phyloP scores from a whole-genome alignment of 2,797 vertebrate species.

The Takifugu rubripes region DNA sequence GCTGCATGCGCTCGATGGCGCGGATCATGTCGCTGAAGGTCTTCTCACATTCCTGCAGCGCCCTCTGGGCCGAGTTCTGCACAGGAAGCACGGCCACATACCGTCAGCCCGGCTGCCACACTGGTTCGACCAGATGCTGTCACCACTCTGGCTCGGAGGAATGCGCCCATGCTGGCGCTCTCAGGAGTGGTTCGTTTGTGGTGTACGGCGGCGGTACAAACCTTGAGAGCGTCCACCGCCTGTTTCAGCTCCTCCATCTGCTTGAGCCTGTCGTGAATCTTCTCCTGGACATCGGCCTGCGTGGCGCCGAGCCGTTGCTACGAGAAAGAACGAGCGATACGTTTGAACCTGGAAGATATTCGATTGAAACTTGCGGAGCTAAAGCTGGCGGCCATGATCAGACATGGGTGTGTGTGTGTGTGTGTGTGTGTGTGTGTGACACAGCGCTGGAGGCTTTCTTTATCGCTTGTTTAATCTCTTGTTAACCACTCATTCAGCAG shows the following conservation, averaged over 20 bases:
- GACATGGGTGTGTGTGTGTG: slow-evolving; percentile 30
- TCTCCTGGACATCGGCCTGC: slow-evolving; percentile 82
- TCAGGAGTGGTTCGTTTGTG: slow-evolving; percentile 32
- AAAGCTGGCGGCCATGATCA: neutral
- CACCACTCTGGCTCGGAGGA: slow-evolving; percentile 33
- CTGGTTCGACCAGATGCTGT: slow-evolving; percentile 34
- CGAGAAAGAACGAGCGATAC: neutral
- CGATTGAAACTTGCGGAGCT: neutral
- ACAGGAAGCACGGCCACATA: slow-evolving; percentile 9
- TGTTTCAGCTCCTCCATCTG: slow-evolving; percentile 83
- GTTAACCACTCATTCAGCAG: slow-evolving; percentile 1
- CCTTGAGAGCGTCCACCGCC: slow-evolving; percentile 80
- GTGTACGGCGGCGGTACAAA: slow-evolving; percentile 40
- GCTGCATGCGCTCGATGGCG: slow-evolving; percentile 81
- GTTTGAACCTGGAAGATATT: neutral
- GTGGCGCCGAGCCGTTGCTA: slow-evolving; percentile 79
- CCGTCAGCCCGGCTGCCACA: slow-evolving; percentile 25
- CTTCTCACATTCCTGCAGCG: slow-evolving; percentile 81
- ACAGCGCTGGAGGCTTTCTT: slow-evolving; percentile 23
- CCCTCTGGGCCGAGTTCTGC: slow-evolving; percentile 77
- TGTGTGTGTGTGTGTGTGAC: too few species aligned
- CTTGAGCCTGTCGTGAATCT: slow-evolving; percentile 80
- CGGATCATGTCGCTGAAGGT: slow-evolving; percentile 79
- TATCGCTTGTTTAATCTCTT: slow-evolving; percentile 29
- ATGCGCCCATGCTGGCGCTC: slow-evolving; percentile 21